Evolutionary conservation across 2,888 invertebrate genomes (phyloP).

Genomic region (Mythimna pallens): DNA sequence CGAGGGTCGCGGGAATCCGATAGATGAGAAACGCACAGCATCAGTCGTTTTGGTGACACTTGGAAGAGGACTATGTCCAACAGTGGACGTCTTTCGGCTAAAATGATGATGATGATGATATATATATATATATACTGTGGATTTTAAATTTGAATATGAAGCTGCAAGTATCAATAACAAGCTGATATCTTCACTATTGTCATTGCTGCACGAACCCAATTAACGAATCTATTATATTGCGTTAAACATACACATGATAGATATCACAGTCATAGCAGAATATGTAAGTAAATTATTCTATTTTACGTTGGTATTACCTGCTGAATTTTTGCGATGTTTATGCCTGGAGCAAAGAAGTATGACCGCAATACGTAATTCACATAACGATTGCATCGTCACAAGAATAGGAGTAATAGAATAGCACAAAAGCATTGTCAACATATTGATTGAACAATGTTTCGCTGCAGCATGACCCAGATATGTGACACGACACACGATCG

Average conservation of each 20-base stretch:
- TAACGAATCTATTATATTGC: background rate
- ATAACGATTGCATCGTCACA: constrained; percentile 23
- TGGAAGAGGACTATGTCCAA: too few species aligned
- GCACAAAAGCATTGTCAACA: constrained; percentile 65
- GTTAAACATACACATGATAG: background rate
- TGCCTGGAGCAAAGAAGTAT: background rate
- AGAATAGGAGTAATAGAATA: constrained; percentile 36
- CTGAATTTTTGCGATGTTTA: background rate
- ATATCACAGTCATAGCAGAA: background rate
- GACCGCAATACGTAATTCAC: constrained; percentile 10
- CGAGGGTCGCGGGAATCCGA: too few species aligned
- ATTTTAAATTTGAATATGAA: background rate
- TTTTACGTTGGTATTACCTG: background rate
- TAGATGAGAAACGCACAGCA: too few species aligned
- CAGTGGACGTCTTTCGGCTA: too few species aligned
- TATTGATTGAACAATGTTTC: constrained; percentile 80
- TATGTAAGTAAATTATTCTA: background rate
- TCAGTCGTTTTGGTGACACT: too few species aligned
- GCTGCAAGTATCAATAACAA: background rate
- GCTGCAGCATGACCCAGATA: constrained; percentile 82
- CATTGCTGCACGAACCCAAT: background rate
- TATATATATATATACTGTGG: too few species aligned
- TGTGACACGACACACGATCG: constrained; percentile 76
- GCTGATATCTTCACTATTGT: background rate
- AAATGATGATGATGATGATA: too few species aligned